These are phyloP conservation scores for Dromococcyx pavoninus DNA, from an alignment of 2,797 vertebrate species.

Conservation along the genomic window DNA sequence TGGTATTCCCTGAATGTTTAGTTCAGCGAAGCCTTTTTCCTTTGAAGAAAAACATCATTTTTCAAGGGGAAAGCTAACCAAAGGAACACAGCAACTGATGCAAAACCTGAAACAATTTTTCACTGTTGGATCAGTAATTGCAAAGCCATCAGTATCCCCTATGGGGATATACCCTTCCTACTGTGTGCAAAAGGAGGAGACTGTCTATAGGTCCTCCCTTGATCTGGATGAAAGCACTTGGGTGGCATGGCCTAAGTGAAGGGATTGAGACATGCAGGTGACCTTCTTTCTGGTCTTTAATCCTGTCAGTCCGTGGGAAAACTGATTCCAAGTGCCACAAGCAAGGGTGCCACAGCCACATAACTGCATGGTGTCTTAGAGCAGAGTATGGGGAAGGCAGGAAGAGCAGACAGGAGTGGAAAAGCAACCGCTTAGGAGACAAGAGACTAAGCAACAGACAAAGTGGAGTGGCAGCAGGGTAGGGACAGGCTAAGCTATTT, in stretches of 20 bases:
- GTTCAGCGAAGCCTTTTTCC: background rate
- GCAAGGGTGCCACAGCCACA: background rate
- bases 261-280: background rate
- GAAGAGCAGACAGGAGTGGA: background rate
- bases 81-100: background rate
- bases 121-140: background rate
- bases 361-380: background rate
- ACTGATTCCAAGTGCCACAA: no score
- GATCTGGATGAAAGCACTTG: background rate
- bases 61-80: background rate
- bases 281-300: background rate
- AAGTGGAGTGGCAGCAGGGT: background rate
- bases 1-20: constrained; percentile 37
- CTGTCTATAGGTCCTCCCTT: background rate
- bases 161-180: background rate
- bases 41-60: background rate
- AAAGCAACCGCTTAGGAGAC: background rate
- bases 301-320: background rate
- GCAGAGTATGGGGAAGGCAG: background rate
- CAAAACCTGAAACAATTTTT: background rate
- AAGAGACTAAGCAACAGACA: background rate
- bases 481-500: background rate
- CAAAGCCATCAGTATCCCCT: background rate
- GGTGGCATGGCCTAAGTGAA: background rate
- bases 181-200: background rate